Evolutionary conservation across 2,797 vertebrate genomes (phyloP).

Genomic region (Tadarida brasiliensis): DNA sequence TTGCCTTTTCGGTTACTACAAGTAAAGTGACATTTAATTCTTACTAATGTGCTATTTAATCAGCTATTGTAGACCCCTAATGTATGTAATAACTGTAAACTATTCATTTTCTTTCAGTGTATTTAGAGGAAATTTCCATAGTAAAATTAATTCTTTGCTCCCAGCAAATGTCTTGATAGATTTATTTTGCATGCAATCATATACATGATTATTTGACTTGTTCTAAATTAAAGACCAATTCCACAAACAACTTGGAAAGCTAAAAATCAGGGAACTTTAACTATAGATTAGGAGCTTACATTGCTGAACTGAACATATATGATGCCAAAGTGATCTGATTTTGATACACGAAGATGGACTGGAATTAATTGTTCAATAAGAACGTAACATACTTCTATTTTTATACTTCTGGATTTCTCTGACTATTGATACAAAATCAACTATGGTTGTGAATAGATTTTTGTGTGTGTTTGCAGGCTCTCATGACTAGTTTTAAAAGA

Average conservation of each 20-base stretch:
- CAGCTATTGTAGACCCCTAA: background rate
- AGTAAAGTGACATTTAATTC: background rate
- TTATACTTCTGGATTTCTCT: constrained; percentile 24
- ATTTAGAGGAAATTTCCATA: constrained; percentile 53
- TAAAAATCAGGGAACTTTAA: constrained; percentile 44
- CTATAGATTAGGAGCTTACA: background rate
- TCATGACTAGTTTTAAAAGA: constrained; percentile 55
- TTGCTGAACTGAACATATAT: background rate
- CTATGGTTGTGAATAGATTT: constrained; percentile 33
- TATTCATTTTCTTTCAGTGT: constrained; percentile 32
- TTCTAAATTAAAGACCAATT: constrained; percentile 62
- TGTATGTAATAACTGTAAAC: background rate
- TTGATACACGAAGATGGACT: background rate
- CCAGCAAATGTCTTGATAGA: constrained; percentile 44
- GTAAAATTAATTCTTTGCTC: constrained; percentile 53
- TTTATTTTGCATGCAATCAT: constrained; percentile 60
- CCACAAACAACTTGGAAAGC: constrained; percentile 8
- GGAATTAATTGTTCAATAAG: constrained; percentile 21
- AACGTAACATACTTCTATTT: constrained; percentile 35
- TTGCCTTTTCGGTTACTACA: constrained; percentile 17
- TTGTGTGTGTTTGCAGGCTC: background rate
- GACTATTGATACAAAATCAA: constrained; percentile 51
- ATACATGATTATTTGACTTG: constrained; percentile 1
- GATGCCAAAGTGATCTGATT: background rate
- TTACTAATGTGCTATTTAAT: background rate